Conservation (phyloP, 1,140 invertebrate genomes). For the Trialeurodes vaporariorum region DNA sequence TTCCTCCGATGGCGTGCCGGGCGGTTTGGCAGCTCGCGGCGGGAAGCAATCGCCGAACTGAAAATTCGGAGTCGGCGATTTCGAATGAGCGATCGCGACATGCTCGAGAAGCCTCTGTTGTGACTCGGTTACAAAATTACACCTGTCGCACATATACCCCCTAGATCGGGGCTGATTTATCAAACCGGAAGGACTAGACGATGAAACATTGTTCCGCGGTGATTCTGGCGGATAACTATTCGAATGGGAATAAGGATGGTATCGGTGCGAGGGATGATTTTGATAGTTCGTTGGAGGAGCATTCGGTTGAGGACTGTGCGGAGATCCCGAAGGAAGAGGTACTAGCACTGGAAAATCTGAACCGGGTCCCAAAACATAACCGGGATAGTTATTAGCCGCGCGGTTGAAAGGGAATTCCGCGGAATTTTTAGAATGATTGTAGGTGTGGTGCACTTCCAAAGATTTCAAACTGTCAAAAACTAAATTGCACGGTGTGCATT, state of each 20-base stretch:
- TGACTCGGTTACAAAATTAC: background rate
- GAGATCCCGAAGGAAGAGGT: background rate
- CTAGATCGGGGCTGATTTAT: background rate
- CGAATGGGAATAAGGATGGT: background rate
- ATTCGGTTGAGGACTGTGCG: background rate
- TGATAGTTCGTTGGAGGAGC: background rate
- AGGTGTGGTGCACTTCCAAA: background rate
- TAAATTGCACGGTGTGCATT: background rate
- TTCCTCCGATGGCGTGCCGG: constrained; percentile 40
- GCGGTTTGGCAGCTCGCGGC: constrained; percentile 12
- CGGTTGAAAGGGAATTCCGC: background rate
- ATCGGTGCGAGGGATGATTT: background rate
- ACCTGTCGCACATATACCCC: background rate
- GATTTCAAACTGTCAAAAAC: background rate
- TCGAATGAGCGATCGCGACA: background rate
- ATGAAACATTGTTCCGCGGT: background rate
- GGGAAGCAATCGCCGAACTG: constrained; percentile 9
- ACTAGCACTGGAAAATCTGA: background rate
- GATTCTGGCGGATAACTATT: background rate
- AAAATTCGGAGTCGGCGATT: background rate
- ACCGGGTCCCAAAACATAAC: background rate
- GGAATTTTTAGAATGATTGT: background rate
- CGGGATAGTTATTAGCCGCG: background rate
- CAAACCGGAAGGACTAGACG: background rate
- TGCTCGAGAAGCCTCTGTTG: background rate